Evolutionary conservation across 2,797 vertebrate genomes (phyloP).

Genomic region (Lepidocolaptes lacrymiger): DNA sequence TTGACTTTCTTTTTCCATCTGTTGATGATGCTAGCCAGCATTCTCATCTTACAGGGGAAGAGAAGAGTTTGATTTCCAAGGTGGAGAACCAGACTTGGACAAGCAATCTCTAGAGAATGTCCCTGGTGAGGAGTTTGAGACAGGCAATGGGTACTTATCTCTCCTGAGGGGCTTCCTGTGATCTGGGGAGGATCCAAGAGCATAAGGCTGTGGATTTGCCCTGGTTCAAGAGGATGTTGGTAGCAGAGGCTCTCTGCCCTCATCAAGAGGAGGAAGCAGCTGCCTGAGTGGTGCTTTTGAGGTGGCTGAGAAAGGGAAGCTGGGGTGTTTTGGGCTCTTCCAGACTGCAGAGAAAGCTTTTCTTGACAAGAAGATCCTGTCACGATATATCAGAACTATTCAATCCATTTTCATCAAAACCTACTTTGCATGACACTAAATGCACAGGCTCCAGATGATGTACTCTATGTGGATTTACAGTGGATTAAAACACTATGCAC

Average conservation of each 20-base stretch:
- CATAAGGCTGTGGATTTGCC: neutral
- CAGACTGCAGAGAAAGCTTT: neutral
- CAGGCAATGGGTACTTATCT: neutral
- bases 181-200: neutral
- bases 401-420: neutral
- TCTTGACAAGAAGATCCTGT: neutral
- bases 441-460: neutral
- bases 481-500: neutral
- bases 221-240: neutral
- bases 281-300: neutral
- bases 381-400: neutral
- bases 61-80: neutral
- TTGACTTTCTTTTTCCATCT: neutral
- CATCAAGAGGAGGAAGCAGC: neutral
- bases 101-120: neutral
- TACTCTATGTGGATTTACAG: neutral
- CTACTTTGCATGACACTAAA: neutral
- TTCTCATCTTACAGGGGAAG: neutral
- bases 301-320: neutral
- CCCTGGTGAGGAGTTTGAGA: neutral
- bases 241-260: neutral
- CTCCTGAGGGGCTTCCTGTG: neutral
- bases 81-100: neutral
- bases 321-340: neutral
- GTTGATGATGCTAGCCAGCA: neutral